A percentile compares a stretch with the other conserved stretches of the same genome.
phyloP scores from a whole-genome alignment of 2,113 vertebrate species.

The Hemichromis elongatus region DNA sequence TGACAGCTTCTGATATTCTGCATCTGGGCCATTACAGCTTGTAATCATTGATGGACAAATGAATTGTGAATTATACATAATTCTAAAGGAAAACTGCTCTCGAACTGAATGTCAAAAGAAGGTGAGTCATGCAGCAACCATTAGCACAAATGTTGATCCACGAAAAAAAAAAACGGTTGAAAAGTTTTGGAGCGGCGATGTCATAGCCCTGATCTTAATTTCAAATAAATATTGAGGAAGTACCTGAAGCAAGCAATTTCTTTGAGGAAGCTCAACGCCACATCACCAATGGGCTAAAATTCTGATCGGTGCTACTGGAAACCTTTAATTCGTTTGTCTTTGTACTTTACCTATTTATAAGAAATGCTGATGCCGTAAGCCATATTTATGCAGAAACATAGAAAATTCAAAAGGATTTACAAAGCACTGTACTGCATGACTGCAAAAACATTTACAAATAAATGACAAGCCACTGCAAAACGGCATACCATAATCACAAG shows the following conservation, averaged over 20 bases:
- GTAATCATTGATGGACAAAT: background rate
- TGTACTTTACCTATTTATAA: background rate
- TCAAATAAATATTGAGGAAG: background rate
- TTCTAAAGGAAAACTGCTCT: background rate
- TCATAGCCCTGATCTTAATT: background rate
- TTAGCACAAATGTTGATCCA: background rate
- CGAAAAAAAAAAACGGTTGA: background rate
- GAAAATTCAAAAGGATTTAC: background rate
- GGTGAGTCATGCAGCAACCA: background rate
- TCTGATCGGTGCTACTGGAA: background rate
- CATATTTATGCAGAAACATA: background rate
- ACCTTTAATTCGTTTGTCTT: background rate
- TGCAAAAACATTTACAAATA: background rate
- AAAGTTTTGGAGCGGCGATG: background rate
- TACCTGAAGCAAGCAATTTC: background rate
- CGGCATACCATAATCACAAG: background rate
- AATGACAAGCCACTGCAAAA: background rate
- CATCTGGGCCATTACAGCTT: background rate
- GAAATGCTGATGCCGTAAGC: background rate
- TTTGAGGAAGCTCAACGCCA: background rate
- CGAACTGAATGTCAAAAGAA: background rate
- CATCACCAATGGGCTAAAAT: background rate
- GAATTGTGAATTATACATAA: background rate
- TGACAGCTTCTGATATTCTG: background rate
- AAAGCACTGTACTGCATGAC: background rate